Conservation (phyloP, 2,888 invertebrate genomes). For the Myopa testacea region DNA sequence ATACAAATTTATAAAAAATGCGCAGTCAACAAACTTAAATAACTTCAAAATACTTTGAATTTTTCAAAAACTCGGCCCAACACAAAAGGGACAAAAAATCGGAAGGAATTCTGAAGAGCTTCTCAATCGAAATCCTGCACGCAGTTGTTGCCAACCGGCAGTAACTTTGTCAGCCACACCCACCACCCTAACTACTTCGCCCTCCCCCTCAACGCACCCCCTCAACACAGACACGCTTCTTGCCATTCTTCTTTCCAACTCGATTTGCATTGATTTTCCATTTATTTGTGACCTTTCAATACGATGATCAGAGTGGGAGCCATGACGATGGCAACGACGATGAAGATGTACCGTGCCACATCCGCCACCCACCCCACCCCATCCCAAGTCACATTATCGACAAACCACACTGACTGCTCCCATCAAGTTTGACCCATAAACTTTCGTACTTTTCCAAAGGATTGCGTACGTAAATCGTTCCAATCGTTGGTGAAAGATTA, state of each 20-base stretch:
- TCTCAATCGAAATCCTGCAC: not conserved
- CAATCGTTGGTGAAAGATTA: constrained; percentile 8
- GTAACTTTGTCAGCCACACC: not conserved
- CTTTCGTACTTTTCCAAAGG: not conserved
- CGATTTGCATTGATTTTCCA: constrained; percentile 9
- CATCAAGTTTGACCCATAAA: constrained; percentile 10
- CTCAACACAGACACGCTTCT: not conserved
- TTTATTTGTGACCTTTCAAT: not conserved
- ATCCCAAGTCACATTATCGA: not conserved
- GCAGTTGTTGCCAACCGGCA: not conserved
- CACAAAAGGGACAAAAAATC: not conserved
- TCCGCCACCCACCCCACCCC: not conserved
- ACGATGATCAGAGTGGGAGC: not conserved
- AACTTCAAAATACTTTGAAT: not conserved
- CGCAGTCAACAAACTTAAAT: not conserved
- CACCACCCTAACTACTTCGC: no score
- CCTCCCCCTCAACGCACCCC: not conserved
- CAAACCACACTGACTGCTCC: no score
- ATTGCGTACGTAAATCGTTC: constrained; percentile 1
- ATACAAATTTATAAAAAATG: not conserved
- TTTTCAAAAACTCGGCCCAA: not conserved
- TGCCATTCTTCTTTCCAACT: not conserved
- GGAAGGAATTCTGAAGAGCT: not conserved
- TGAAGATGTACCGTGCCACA: not conserved
- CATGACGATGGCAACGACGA: not conserved